Evolutionary conservation across 2,888 invertebrate species (phyloP).

Genomic region (Ryuthela nishihirai): DNA sequence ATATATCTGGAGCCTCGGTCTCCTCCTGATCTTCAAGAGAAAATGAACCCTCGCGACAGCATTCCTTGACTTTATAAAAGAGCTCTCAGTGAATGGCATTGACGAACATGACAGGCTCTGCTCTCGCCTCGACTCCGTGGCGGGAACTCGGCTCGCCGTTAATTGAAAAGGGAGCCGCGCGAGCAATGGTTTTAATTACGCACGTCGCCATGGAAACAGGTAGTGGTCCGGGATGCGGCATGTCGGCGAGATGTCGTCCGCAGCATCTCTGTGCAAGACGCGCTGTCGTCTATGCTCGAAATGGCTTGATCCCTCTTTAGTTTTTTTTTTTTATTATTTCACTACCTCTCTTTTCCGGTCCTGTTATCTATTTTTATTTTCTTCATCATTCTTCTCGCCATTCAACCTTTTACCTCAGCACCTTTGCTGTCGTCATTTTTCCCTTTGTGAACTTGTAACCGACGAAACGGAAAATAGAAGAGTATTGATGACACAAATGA

Average conservation of each 20-base stretch:
- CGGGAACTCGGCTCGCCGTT: too few relatives aligned
- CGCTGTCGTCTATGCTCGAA: background rate
- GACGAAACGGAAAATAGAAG: too few relatives aligned
- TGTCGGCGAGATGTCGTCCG: background rate
- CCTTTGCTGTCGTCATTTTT: too few relatives aligned
- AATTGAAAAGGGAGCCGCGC: constrained; percentile 28
- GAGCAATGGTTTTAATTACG: constrained; percentile 32
- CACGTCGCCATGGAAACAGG: constrained; percentile 13
- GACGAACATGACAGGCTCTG: constrained; percentile 35
- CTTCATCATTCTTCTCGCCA: too few relatives aligned
- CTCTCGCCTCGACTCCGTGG: constrained; percentile 18
- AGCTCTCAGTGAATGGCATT: constrained; percentile 31
- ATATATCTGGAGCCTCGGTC: constrained; percentile 10
- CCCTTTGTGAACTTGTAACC: too few relatives aligned
- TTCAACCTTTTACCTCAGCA: too few relatives aligned
- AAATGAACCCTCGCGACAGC: constrained; percentile 28
- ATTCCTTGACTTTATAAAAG: constrained; percentile 39
- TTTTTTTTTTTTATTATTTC: too few relatives aligned
- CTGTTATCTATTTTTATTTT: too few relatives aligned
- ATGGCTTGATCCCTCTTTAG: background rate
- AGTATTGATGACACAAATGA: too few relatives aligned
- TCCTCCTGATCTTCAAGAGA: too few relatives aligned
- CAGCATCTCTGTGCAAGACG: background rate
- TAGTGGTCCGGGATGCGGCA: background rate
- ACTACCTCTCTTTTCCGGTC: too few relatives aligned